Evolutionary conservation across 2,888 invertebrate genomes (phyloP).

Genomic region (Schrankia costaestrigalis): DNA sequence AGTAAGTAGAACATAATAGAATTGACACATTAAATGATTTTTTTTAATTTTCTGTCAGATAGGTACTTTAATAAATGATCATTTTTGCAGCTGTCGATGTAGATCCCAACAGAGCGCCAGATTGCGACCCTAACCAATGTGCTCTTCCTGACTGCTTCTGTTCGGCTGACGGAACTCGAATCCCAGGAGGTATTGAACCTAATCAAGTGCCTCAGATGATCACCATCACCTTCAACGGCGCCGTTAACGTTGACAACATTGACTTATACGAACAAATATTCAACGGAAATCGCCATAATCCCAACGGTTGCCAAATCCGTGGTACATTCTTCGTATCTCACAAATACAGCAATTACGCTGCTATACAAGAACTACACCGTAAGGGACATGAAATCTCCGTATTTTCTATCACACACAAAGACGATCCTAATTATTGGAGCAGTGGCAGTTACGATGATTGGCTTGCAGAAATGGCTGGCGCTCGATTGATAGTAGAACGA

Average conservation of each 20-base stretch:
- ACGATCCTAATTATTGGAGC: slow-evolving; percentile 94
- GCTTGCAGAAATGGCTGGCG: slow-evolving; percentile 97
- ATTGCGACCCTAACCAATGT: slow-evolving; percentile 94
- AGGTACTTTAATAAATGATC: too few relatives aligned
- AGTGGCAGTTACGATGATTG: slow-evolving; percentile 94
- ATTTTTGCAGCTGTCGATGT: slow-evolving; percentile 89
- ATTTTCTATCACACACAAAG: slow-evolving; percentile 95
- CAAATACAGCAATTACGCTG: slow-evolving; percentile 95
- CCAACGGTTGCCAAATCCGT: slow-evolving; percentile 93
- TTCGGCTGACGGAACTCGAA: slow-evolving; percentile 94
- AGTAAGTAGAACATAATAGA: slow-evolving; percentile 83
- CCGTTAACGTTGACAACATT: slow-evolving; percentile 95
- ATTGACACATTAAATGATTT: neutral
- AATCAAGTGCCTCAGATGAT: slow-evolving; percentile 96
- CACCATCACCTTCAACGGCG: slow-evolving; percentile 95
- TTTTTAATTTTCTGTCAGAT: neutral
- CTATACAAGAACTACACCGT: slow-evolving; percentile 92
- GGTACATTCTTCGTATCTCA: slow-evolving; percentile 96
- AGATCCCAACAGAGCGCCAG: slow-evolving; percentile 95
- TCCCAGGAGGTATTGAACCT: slow-evolving; percentile 91
- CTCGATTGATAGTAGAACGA: slow-evolving; percentile 90
- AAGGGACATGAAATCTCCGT: slow-evolving; percentile 95
- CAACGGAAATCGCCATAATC: slow-evolving; percentile 91
- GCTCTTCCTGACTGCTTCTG: slow-evolving; percentile 95
- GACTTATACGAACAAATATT: slow-evolving; percentile 95